Percentiles rank a stretch among this genome's conserved stretches.
Conservation (phyloP, 2,888 invertebrate species). For the Drosophila mettleri region DNA sequence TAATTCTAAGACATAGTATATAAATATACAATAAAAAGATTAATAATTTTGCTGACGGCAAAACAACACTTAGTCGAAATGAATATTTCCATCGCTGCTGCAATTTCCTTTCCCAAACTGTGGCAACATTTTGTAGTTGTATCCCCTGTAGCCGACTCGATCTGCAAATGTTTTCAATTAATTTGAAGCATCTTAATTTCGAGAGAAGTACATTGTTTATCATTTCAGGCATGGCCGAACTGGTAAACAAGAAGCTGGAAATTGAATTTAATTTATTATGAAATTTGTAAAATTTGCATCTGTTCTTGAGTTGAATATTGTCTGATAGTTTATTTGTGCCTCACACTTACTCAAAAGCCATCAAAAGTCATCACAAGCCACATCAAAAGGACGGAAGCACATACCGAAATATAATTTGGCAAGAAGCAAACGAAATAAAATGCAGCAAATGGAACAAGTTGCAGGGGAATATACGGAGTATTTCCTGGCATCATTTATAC, state of each 20-base stretch:
- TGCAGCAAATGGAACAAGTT: conserved; percentile 11
- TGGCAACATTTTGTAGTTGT: not conserved
- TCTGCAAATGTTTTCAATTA: not conserved
- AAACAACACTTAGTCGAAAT: not conserved
- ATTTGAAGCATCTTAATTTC: not conserved
- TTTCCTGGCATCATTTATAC: conserved; percentile 40
- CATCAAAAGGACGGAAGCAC: conserved; percentile 57
- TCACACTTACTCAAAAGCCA: conserved; percentile 16
- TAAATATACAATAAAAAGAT: too few relatives aligned
- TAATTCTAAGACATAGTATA: too few relatives aligned
- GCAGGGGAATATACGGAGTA: conserved; percentile 6
- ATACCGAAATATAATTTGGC: conserved; percentile 5
- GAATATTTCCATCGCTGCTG: not conserved
- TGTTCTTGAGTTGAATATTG: not conserved
- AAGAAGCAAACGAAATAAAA: conserved; percentile 2
- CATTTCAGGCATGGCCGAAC: not conserved
- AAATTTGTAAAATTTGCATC: conserved; percentile 16
- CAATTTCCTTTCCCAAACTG: not conserved
- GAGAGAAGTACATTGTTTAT: not conserved
- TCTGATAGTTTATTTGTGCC: not conserved
- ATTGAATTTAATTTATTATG: conserved; percentile 13
- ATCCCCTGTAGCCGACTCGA: conserved; percentile 7
- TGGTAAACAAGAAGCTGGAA: conserved; percentile 3
- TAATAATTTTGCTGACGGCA: too few relatives aligned
- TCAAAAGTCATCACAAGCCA: conserved; percentile 15